Base-by-base conservation (phyloP, 2,888 invertebrate genomes). In the Spodoptera exigua region DNA sequence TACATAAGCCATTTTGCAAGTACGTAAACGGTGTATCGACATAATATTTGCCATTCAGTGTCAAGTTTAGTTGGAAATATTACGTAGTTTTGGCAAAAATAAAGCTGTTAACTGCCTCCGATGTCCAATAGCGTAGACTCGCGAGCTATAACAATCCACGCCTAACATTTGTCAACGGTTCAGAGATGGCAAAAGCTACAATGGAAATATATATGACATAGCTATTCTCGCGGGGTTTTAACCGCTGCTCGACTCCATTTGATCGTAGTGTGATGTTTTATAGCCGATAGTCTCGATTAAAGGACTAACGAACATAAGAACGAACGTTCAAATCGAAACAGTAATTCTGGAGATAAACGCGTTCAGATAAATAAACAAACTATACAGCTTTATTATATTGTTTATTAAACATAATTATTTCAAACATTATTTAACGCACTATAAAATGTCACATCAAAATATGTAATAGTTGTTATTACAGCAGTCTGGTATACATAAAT, bases 81-180 rank as follows among this genome's bases (percentile, higher is more conserved):
- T 58, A 37, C 41, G 18, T 57, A 54, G 43, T 73, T 57, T 35
- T 46, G 34, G 37, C 53, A 60, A 53, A 62, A 72, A 61, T 62
- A 60, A 2, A 27, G 46, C 54, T 40, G 39, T 75, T 16, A 59
- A 60, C 56, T 40, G 39, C 34, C 58, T 37, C 14, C 14, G 12
- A 49, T 32, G n/a, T 16, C 18, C 41, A 55, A 46, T 9, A 48
- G 34, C 45, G 9, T 39, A 7, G n/a, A 51, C 16, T 51, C 40
- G 2, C 56, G 47, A 27, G 7, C 48, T 53, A 21, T 46, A n/a
- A 11, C n/a, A 14, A 43, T 43, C 44, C 44, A 13, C 32, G 21
- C 34, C 36, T 34, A 11, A 45, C 39, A 47, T 36, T 63, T 53
- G 21, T 47, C 44, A 49, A 54, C 52, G 32, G 4, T 47, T 47